Evolutionary conservation across 1,140 invertebrate species (phyloP).

Genomic region (Subanguina moxae): DNA sequence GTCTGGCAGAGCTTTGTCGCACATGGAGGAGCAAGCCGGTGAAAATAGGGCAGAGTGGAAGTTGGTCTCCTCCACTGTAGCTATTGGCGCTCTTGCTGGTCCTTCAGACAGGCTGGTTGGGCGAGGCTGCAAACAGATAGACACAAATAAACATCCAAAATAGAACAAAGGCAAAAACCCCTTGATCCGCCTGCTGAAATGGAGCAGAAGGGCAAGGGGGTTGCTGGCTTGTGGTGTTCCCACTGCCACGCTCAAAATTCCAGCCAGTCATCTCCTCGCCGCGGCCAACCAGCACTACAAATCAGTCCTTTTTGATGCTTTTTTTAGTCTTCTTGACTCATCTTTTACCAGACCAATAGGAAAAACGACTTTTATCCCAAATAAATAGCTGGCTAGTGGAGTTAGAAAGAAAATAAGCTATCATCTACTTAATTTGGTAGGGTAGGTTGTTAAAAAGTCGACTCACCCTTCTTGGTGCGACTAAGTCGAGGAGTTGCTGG

Average conservation of each 20-base stretch:
- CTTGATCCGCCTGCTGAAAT: too few species aligned
- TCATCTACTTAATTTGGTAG: too few species aligned
- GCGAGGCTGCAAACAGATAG: too few species aligned
- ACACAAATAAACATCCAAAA: too few species aligned
- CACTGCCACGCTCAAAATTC: slow-evolving; percentile 49
- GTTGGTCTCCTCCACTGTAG: slow-evolving; percentile 5
- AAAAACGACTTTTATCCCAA: too few species aligned
- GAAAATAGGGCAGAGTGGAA: slow-evolving; percentile 2
- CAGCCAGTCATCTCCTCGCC: slow-evolving; percentile 49
- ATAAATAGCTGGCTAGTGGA: too few species aligned
- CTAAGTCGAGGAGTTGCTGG: slow-evolving; percentile 49
- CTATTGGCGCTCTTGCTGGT: not conserved
- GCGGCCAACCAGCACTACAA: slow-evolving; percentile 36
- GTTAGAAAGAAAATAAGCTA: too few species aligned
- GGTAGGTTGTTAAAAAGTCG: too few species aligned
- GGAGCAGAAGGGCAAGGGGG: too few species aligned
- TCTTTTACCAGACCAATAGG: not conserved
- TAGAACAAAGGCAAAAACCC: too few species aligned
- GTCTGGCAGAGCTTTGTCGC: not conserved
- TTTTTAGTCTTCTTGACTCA: slow-evolving; percentile 1
- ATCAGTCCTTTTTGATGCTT: not conserved
- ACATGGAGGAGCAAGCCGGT: slow-evolving; percentile 1
- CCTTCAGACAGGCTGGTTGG: not conserved
- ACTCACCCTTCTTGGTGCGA: slow-evolving; percentile 44
- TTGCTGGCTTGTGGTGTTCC: too few species aligned